Base-by-base conservation (phyloP, 2,113 vertebrate genomes). In the Trichomycterus rosablanca region DNA sequence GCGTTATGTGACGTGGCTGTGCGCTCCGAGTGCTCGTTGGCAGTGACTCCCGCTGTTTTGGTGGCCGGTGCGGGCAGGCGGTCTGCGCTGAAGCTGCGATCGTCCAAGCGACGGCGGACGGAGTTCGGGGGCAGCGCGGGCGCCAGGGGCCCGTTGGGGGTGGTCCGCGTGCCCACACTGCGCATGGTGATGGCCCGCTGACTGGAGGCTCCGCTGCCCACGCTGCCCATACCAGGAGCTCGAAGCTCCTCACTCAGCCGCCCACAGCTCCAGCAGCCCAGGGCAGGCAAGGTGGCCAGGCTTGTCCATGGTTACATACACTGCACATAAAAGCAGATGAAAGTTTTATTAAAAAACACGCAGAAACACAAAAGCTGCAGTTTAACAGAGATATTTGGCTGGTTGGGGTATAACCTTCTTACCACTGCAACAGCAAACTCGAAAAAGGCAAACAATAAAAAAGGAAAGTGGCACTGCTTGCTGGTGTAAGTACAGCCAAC, bases 121-220 rank as follows among this genome's bases (percentile, higher is more conserved):
- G 55, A 45, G 43, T 34, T 58, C 24, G 63, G 59, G 22, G 64
- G 59, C 15, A 56, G 72, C 12, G 59, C 53, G 18, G 64, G 56
- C 18, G 46, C 63, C 63, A 46, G 64, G 11, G 61, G 71, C 46
- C 58, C 66, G 19, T 73, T 61, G 0, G 62, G 71, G 63, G 66
- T 75, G 68, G 76, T 89, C 35, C 89, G 84, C 20, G 89, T 89
- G 52, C 90, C 91, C 74, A 93, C 88, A 1, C 86, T 92, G 68
- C 91, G 92, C 89, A 92, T 89, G 67, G 89, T 81, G 0, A 91
- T 91, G 63, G 92, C 89, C 66, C 90, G 90, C 55, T 90, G 87
- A 1, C 85, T 87, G 74, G 88, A 79, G 0, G 88, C 89, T 0
- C 90, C 91, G 0, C 90, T 89, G 75, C 89, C 89, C 61, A 91